Conservation (phyloP, 2,113 vertebrate species). For the Aplodontia rufa region DNA sequence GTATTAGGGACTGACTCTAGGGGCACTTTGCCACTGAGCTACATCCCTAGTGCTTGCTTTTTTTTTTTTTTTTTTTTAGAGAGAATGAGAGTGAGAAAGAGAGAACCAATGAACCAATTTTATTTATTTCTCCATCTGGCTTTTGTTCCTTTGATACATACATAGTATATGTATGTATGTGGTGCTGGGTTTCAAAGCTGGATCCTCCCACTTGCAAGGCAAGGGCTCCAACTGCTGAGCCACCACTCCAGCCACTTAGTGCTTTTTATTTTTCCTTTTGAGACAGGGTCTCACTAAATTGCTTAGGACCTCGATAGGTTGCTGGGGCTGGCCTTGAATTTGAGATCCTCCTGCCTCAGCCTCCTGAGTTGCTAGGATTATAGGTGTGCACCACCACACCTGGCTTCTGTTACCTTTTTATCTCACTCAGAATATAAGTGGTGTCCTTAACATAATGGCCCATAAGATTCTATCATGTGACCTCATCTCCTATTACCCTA, state of each 20-base stretch:
- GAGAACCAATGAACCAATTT: too few relatives aligned
- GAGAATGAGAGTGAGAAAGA: too few relatives aligned
- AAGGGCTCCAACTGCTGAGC: too few relatives aligned
- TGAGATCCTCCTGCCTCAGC: background rate
- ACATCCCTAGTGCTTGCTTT: background rate
- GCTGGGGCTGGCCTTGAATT: background rate
- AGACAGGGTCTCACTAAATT: background rate
- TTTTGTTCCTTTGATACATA: too few relatives aligned
- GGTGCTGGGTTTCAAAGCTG: too few relatives aligned
- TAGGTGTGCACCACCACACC: background rate
- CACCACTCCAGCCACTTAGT: too few relatives aligned
- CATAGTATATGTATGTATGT: too few relatives aligned
- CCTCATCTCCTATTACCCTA: background rate
- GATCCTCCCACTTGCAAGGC: too few relatives aligned
- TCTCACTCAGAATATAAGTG: background rate
- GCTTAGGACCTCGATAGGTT: background rate
- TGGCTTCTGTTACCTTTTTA: background rate
- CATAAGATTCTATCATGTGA: background rate
- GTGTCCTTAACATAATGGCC: background rate
- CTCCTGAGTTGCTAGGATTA: background rate
- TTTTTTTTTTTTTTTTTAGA: too few relatives aligned
- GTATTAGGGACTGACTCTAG: background rate
- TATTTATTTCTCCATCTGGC: too few relatives aligned
- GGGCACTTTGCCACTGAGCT: background rate
- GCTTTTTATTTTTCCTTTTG: background rate